These are phyloP conservation scores for Bradypodion pumilum DNA, from an alignment of 2,797 vertebrate genomes.

Conservation along the genomic window DNA sequence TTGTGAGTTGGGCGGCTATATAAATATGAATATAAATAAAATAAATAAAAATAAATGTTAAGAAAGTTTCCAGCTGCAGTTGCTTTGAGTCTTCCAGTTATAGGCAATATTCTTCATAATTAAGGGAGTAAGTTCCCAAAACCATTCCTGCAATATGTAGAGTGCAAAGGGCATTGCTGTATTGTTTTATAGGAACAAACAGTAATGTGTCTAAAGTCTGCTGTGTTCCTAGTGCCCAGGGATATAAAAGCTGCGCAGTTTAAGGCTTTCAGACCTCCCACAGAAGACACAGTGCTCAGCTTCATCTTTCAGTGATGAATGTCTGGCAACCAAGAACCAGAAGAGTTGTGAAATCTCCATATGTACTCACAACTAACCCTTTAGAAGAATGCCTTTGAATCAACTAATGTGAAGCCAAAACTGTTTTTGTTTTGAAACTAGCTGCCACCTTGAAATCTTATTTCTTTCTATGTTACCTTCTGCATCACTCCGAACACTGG, in stretches of 20 bases:
- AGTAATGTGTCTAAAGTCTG: background rate
- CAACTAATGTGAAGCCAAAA: constrained; percentile 20
- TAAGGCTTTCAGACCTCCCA: background rate
- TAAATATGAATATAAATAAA: no score
- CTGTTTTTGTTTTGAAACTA: constrained; percentile 23
- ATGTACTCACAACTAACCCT: constrained; percentile 1
- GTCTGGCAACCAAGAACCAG: constrained; percentile 27
- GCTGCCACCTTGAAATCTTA: constrained; percentile 25
- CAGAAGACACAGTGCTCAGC: no score
- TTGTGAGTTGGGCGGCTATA: no score
- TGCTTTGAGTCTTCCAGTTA: background rate
- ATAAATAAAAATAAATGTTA: no score
- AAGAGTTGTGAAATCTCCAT: constrained; percentile 26
- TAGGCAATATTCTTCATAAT: background rate
- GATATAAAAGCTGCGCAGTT: constrained; percentile 1
- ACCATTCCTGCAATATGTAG: background rate
- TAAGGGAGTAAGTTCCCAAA: background rate
- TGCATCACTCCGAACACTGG: background rate
- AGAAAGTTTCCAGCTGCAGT: constrained; percentile 29
- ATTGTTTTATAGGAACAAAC: background rate
- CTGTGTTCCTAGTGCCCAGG: background rate
- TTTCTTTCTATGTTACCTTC: background rate
- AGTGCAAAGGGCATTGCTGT: background rate
- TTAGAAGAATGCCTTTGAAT: constrained; percentile 16
- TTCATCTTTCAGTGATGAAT: background rate